Percentiles rank a stretch among this genome's conserved stretches.
Evolutionary conservation across 2,113 vertebrate species (phyloP).

Genomic region (Paramisgurnus dabryanus): DNA sequence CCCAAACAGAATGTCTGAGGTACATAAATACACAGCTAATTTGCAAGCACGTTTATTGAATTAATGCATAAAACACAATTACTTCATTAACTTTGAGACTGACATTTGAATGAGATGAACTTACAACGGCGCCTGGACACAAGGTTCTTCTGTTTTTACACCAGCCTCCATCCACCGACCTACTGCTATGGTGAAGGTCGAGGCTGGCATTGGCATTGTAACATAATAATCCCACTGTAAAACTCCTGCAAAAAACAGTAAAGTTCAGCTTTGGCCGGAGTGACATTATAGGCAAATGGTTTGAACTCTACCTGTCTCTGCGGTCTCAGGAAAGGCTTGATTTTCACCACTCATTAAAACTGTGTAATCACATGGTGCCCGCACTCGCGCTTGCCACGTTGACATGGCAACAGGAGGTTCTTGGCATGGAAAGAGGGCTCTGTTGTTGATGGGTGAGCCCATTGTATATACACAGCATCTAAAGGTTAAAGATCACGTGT

Average conservation of each 20-base stretch:
- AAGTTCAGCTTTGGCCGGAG: slow-evolving; percentile 2
- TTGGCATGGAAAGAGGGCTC: slow-evolving; percentile 97
- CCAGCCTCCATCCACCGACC: slow-evolving; percentile 86
- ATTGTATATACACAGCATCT: slow-evolving; percentile 94
- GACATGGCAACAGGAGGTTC: slow-evolving; percentile 97
- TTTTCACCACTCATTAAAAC: slow-evolving; percentile 96
- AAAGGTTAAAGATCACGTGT: slow-evolving; percentile 46
- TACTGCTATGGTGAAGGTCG: slow-evolving; percentile 92
- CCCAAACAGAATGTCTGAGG: no score
- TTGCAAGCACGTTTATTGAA: no score
- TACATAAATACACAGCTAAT: no score
- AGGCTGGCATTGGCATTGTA: slow-evolving; percentile 96
- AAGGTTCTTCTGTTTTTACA: slow-evolving; percentile 36
- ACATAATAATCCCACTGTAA: slow-evolving; percentile 90
- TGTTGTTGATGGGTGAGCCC: slow-evolving; percentile 97
- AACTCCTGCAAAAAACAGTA: slow-evolving; percentile 67
- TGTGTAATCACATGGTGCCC: slow-evolving; percentile 81
- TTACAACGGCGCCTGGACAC: not conserved
- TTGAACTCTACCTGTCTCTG: slow-evolving; percentile 73
- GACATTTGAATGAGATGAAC: not conserved
- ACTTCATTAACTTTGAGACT: no score
- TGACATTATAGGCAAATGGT: not conserved
- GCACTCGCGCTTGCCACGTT: slow-evolving; percentile 91
- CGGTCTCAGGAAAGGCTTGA: slow-evolving; percentile 76
- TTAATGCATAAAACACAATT: no score